phyloP scores from a whole-genome alignment of 2,797 vertebrate species.

The Alauda arvensis region DNA sequence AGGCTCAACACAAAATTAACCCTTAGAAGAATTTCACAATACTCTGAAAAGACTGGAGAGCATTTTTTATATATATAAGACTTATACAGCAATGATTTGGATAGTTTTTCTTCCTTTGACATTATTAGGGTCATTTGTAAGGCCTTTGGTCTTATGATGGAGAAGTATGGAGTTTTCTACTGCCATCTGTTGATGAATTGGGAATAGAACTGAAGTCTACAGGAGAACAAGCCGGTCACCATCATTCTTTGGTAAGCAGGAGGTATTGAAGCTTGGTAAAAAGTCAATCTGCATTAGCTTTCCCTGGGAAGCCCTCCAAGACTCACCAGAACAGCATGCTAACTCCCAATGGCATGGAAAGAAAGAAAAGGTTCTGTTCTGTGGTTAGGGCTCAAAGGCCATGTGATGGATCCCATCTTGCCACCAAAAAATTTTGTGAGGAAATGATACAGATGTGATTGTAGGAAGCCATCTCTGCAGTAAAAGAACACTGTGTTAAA shows the following conservation, averaged over 20 bases:
- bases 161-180: constrained; percentile 3
- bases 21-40: background rate
- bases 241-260: background rate
- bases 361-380: background rate
- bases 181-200: constrained; percentile 24
- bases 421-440: background rate
- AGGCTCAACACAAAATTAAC: background rate
- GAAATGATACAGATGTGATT: background rate
- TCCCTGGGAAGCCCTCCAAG: background rate
- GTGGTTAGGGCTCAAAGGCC: background rate
- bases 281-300: background rate
- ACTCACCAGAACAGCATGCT: background rate
- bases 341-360: background rate
- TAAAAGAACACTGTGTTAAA: background rate
- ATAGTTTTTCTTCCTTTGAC: background rate
- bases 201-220: background rate
- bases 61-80: background rate
- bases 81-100: background rate
- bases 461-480: background rate
- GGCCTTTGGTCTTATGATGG: background rate
- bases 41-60: background rate
- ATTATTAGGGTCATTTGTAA: background rate
- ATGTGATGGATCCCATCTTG: background rate
- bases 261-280: background rate
- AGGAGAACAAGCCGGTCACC: background rate